A percentile compares a stretch with the other conserved stretches of the same genome.
Evolutionary conservation across 2,888 invertebrate species (phyloP).

Genomic region (Nasonovia ribisnigri): DNA sequence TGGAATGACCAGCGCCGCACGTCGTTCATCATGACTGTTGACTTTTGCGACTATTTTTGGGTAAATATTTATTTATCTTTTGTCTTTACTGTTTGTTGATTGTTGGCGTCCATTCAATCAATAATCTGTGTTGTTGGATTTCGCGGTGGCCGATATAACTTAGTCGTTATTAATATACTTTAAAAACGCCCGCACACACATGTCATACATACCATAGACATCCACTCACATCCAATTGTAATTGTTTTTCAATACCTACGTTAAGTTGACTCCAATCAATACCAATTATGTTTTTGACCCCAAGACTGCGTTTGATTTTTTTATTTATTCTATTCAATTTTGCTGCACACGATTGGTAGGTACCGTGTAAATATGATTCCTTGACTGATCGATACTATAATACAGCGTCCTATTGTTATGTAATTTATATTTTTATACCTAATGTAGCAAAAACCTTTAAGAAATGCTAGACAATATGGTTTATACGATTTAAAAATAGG

Average conservation of each 20-base stretch:
- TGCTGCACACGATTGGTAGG: neutral
- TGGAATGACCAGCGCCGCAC: slow-evolving; percentile 43
- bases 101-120: neutral
- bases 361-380: neutral
- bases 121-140: neutral
- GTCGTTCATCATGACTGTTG: slow-evolving; percentile 73
- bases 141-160: neutral
- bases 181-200: neutral
- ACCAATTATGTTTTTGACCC: neutral
- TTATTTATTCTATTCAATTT: neutral
- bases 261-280: neutral
- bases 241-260: neutral
- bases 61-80: slow-evolving; percentile 70
- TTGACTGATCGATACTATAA: neutral
- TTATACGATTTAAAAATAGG: neutral
- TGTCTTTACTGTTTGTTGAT: neutral
- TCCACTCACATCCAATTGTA: neutral
- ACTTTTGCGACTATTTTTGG: slow-evolving; percentile 76
- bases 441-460: neutral
- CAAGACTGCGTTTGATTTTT: neutral
- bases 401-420: neutral
- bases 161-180: neutral
- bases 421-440: neutral
- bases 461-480: neutral
- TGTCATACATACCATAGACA: neutral